Percentiles rank a stretch among this genome's conserved stretches.
Evolutionary conservation across 2,797 vertebrate species (phyloP).

Genomic region (Dendrocincla tyrannina): DNA sequence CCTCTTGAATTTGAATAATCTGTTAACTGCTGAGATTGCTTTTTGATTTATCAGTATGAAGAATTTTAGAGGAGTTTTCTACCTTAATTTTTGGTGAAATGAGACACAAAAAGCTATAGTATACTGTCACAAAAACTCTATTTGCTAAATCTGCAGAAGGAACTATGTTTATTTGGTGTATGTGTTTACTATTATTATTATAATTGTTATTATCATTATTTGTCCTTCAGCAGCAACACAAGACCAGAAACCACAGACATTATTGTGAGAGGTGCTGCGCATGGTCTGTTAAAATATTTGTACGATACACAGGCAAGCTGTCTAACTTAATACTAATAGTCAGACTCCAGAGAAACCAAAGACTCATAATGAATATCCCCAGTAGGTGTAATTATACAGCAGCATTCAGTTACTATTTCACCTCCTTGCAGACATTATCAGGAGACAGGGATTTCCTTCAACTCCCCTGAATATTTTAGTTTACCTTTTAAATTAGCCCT

Average conservation of each 20-base stretch:
- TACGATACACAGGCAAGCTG: background rate
- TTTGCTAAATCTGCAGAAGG: background rate
- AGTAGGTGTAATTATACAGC: conserved; percentile 64
- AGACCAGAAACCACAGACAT: background rate
- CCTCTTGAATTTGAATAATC: conserved; percentile 58
- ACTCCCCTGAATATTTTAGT: conserved; percentile 35
- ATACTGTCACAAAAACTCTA: background rate
- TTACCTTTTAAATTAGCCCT: conserved; percentile 48
- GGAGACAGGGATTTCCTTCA: conserved; percentile 54
- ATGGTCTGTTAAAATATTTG: conserved; percentile 37
- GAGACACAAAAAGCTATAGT: background rate
- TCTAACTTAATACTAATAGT: conserved; percentile 40
- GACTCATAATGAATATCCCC: conserved; percentile 60
- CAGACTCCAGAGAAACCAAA: conserved; percentile 52
- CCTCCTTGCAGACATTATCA: conserved; percentile 32
- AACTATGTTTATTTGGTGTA: background rate
- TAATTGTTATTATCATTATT: background rate
- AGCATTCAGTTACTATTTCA: conserved; percentile 30
- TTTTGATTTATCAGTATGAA: conserved; percentile 35
- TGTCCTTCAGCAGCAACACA: background rate
- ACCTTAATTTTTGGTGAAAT: conserved; percentile 27
- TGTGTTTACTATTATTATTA: background rate
- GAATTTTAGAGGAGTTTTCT: background rate
- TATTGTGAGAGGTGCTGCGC: background rate
- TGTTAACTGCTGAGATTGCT: conserved; percentile 56